Evolutionary conservation across 2,113 vertebrate species (phyloP).

Genomic region (Pluvialis apricaria): DNA sequence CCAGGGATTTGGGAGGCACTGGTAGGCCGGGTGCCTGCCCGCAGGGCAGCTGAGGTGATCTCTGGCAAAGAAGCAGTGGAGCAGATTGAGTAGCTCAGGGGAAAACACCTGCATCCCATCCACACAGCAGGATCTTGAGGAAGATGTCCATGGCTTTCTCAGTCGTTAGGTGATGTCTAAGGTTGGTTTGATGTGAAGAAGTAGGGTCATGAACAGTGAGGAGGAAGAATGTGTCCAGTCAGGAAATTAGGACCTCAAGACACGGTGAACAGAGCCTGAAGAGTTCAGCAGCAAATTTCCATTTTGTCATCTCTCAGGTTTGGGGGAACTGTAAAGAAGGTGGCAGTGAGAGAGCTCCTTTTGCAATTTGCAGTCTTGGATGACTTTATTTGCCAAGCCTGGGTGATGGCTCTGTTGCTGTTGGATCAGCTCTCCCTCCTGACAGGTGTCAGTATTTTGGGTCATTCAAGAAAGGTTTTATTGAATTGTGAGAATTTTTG

Average conservation of each 20-base stretch:
- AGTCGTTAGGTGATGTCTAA: neutral
- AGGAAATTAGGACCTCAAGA: neutral
- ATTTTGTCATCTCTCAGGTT: neutral
- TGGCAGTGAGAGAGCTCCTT: neutral
- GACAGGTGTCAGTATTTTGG: neutral
- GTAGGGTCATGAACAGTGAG: neutral
- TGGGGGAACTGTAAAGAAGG: neutral
- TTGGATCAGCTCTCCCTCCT: neutral
- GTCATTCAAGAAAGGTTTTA: neutral
- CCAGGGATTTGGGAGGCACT: neutral
- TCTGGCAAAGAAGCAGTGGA: neutral
- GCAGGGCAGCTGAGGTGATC: neutral
- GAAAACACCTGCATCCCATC: neutral
- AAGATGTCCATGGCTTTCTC: neutral
- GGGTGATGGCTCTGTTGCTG: neutral
- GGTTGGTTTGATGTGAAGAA: neutral
- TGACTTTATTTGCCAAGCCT: neutral
- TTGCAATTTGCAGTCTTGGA: neutral
- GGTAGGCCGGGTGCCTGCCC: neutral
- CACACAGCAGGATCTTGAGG: neutral
- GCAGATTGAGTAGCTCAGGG: neutral
- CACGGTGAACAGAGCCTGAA: neutral
- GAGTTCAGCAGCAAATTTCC: neutral
- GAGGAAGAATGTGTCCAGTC: neutral
- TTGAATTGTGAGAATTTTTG: neutral